These are phyloP conservation scores for Saccostrea glomerata DNA, from an alignment of 1,140 invertebrate species.

Conservation along the genomic window DNA sequence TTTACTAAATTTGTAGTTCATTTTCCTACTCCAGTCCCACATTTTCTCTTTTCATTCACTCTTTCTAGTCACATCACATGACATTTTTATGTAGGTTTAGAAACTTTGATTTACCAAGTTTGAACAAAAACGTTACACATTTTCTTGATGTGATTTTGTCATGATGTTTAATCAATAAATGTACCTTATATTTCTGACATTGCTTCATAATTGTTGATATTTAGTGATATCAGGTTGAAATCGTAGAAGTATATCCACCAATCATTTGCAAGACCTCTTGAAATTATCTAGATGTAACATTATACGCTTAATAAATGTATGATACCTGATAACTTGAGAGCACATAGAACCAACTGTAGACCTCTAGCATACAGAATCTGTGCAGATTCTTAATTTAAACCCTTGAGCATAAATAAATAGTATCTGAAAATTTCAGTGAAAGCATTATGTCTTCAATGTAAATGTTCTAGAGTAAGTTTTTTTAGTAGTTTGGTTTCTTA, in stretches of 20 bases:
- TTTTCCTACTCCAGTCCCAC: neutral
- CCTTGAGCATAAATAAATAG: too few species aligned
- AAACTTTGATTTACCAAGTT: neutral
- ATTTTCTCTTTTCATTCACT: neutral
- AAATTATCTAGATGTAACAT: neutral
- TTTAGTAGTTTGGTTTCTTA: too few species aligned
- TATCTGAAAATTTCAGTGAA: too few species aligned
- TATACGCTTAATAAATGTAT: neutral
- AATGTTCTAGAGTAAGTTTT: too few species aligned
- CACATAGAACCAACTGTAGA: neutral
- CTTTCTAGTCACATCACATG: neutral
- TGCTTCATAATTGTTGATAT: neutral
- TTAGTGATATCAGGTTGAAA: neutral
- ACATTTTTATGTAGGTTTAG: neutral
- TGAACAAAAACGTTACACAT: neutral
- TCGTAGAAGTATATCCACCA: neutral
- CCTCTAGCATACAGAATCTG: neutral
- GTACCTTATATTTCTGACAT: neutral
- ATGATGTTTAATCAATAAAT: neutral
- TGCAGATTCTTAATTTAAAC: too few species aligned
- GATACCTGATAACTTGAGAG: neutral
- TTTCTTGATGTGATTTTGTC: neutral
- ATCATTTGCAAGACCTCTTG: neutral
- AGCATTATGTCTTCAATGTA: too few species aligned
- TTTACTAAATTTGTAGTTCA: neutral